Evolutionary conservation across 1,140 invertebrate genomes (phyloP), one percentile per base, ranked within the genome.

Genomic region (Euglossa dilemma): DNA sequence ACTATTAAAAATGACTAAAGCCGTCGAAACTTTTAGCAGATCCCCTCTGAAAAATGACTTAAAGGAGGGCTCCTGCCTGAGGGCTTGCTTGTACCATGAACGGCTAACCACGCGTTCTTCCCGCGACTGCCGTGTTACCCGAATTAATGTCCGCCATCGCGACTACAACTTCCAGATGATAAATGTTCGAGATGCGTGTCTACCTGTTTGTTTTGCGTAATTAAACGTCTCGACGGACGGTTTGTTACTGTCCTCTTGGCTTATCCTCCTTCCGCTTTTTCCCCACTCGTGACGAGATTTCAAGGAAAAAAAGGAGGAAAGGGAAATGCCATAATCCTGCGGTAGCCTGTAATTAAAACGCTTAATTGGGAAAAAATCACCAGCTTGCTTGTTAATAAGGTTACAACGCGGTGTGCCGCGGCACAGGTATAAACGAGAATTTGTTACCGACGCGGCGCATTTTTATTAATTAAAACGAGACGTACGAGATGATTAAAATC

Each of bases 301-400:
- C 18, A 43, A 66, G 5, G 18, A n/a, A 45, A 20, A 23, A 18
- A 7, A 45, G 18, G 8, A 45, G 50, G 2, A 43, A 43, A 8
- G 14, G 16, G 9, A 47, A 28, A 59, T 59, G 20, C 43, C 28
- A 36, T 23, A 8, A 14, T 45, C 14, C 20, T 45, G 14, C 18
- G 43, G 59, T 47, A 45, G 23, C 23, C 9, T n/a, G 50, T 64
- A 80, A 74, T 74, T 63, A 64, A 61, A 73, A 59, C 6, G 28
- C 23, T 69, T 78, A 78, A 78, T 78, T 78, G 52, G 64, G 23
- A 78, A 78, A 50, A 69, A 70, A 69, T 78, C 64, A 14, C 11
- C 4, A 5, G 16, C 36, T 2, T 7, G n/a, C 23, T 70, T 52
- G 61, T 54, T 77, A 66, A 77, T 54, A 43, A 69, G n/a, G 11